Evolutionary conservation across 2,888 invertebrate species (phyloP), one percentile per base, ranked within the genome.

Genomic region (Temnothorax ravouxi): DNA sequence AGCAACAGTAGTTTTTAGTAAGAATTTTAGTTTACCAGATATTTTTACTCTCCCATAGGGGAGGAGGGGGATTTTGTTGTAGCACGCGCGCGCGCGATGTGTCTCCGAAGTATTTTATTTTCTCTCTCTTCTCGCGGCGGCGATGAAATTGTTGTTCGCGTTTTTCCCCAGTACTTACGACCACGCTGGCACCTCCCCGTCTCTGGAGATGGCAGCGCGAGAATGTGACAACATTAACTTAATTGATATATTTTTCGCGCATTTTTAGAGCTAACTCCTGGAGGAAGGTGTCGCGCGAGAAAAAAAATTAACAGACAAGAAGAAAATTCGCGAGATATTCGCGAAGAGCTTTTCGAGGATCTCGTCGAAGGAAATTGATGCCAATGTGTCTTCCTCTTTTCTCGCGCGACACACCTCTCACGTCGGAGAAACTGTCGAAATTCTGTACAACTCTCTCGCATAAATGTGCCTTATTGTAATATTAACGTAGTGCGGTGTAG

Each of bases 391-490:
- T 59, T 59, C 38, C 34, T 21, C 61, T 62, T 72, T 72, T 80
- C 59, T 80, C 72, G 47, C 21, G 72, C 56, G 47, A 79, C 56
- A 18, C 72, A 21, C 38, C n/a, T 67, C 52, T 67, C 54, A 44
- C 13, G 44, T 67, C n/a, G 44, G 21, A 71, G 34, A 47, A 34
- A 18, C 47, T 47, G 34, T 72, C 79, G 38, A 72, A 80, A 80
- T 80, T 80, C 72, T 80, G 13, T 47, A 72, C 38, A 59, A 71
- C 72, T 72, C 79, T 80, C 72, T 80, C 72, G 38, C 25, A 80
- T 72, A 80, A 80, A 80, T 80, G 79, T 80, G 79, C 79, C 79
- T 80, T 80, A 80, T 54, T 34, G 13, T 71, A 72, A 72, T 56
- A 15, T 72, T 69, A 41, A 41, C 34, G 34, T 71, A 59, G 47